Base-by-base conservation (phyloP, 2,113 vertebrate species). In the Archocentrus centrarchus region DNA sequence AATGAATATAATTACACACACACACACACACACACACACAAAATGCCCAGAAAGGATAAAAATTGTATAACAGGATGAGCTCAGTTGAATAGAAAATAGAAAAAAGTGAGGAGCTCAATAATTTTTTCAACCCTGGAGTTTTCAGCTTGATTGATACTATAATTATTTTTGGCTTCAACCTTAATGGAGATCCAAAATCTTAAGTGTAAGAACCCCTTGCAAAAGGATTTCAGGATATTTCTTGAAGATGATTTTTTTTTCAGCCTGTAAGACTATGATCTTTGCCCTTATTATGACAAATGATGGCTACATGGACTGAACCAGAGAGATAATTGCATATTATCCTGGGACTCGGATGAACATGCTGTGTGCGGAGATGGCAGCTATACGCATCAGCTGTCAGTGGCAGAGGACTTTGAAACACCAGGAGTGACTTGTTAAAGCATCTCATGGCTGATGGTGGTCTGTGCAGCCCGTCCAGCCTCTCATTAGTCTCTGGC, bases 401-500 rank as follows among this genome's bases (percentile, higher is more conserved):
- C 68, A 35, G 68, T 35, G 68, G 68, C 17, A 73, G 68, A 73
- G 68, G 47, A 73, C 37, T 81, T 50, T 64, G 7, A 77, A 78
- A 35, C 7, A 2, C 22, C n/a, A 32, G 32, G 39, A 84, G 58
- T 17, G 73, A 79, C 59, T 44, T 59, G 70, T 59, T 39, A 15
- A 66, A 75, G 41, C 37, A 17, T 64, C 27, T 78, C n/a, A 1
- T 11, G 27, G 64, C 55, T 75, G 66, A 27, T 2, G 5, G 60
- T 27, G 47, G 79, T 57, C 53, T 6, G 50, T 18, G 57, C 63
- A 63, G 76, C 53, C 41, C 37, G 68, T 39, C 68, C 62, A 59
- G 78, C 57, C 68, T 73, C 81, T 88, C 14, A 14, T 88, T 82
- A 64, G 87, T 50, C 39, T 81, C 78, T 3, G 58, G 18, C 87